Evolutionary conservation across 1,140 invertebrate genomes (phyloP).

Genomic region (Trichoplusia ni): DNA sequence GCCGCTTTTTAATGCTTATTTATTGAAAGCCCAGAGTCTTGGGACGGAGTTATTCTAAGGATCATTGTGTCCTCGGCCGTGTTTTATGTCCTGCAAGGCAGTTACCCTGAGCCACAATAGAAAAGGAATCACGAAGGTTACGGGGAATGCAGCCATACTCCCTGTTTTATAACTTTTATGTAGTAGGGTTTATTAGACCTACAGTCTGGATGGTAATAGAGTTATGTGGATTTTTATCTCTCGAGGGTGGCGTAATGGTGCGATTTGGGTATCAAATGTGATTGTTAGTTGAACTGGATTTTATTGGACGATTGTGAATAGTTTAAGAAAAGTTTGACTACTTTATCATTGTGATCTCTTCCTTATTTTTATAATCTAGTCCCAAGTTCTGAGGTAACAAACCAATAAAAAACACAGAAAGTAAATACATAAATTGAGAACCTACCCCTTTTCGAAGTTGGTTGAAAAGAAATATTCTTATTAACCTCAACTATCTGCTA

Average conservation of each 20-base stretch:
- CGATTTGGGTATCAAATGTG: neutral
- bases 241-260: too few relatives aligned
- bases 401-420: too few relatives aligned
- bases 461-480: too few relatives aligned
- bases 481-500: too few relatives aligned
- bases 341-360: too few relatives aligned
- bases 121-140: constrained; percentile 20
- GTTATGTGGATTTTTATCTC: constrained; percentile 7
- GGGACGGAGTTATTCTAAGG: constrained; percentile 58
- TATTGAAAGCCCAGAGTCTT: constrained; percentile 66
- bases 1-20: constrained; percentile 72
- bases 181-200: neutral
- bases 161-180: neutral
- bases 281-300: too few relatives aligned
- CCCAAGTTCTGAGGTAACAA: too few relatives aligned
- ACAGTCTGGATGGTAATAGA: neutral
- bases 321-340: too few relatives aligned
- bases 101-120: constrained; percentile 20
- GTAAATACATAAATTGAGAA: too few relatives aligned
- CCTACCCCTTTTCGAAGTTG: too few relatives aligned
- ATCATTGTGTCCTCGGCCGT: constrained; percentile 61
- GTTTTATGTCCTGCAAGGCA: constrained; percentile 55
- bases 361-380: too few relatives aligned
- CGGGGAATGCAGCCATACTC: neutral
- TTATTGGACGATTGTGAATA: too few relatives aligned